These are phyloP conservation scores for Timema cristinae DNA, from an alignment of 2,888 invertebrate genomes.

Conservation along the genomic window DNA sequence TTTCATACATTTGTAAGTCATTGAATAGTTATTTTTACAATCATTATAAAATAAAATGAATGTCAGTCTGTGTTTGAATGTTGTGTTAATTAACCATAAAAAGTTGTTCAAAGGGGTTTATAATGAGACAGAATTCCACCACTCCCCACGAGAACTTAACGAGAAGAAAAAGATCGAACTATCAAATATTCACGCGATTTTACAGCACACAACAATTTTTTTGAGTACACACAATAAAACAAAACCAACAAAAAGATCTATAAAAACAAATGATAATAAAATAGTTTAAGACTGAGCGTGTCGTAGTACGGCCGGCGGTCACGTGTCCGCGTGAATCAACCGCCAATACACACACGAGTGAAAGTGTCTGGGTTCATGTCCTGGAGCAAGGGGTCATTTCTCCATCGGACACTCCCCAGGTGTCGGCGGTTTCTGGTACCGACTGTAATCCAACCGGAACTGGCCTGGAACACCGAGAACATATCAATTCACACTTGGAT, in stretches of 20 bases:
- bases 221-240: conserved; percentile 10
- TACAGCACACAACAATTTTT: no score
- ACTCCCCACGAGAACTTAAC: no score
- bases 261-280: conserved; percentile 10
- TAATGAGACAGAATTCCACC: no score
- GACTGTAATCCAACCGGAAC: conserved; percentile 47
- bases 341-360: conserved; percentile 29
- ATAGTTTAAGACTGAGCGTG: neutral
- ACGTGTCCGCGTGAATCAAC: conserved; percentile 22
- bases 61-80: no score
- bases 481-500: no score
- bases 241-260: conserved; percentile 5
- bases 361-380: conserved; percentile 23
- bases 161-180: no score
- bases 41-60: no score
- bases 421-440: conserved; percentile 46
- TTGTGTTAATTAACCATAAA: no score
- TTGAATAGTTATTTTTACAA: no score
- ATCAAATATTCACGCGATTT: no score
- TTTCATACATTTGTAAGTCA: no score
- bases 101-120: no score
- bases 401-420: conserved; percentile 46
- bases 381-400: conserved; percentile 45
- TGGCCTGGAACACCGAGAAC: conserved; percentile 49
- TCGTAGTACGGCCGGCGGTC: conserved; percentile 6